phyloP scores from a whole-genome alignment of 2,888 invertebrate species.

The Blastobasis adustella region DNA sequence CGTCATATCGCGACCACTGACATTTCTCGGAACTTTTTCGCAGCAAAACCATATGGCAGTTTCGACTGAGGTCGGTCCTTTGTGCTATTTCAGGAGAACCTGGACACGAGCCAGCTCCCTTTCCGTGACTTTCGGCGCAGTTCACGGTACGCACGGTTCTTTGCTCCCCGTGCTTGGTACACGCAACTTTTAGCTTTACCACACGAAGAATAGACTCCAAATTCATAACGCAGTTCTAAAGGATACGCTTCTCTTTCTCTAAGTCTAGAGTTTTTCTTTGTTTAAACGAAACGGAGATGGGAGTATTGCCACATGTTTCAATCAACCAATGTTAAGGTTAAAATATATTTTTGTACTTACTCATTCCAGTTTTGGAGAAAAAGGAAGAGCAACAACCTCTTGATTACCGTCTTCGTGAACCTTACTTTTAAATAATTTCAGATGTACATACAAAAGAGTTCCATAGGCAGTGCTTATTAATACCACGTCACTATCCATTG shows the following conservation, averaged over 20 bases:
- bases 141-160: conserved; percentile 44
- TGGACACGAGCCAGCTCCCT: conserved; percentile 56
- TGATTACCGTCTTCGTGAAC: no score
- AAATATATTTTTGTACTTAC: no score
- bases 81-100: conserved; percentile 72
- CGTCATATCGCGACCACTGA: conserved; percentile 42
- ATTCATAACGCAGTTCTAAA: no score
- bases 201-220: conserved; percentile 7
- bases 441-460: no score
- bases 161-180: conserved; percentile 31
- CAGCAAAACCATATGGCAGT: conserved; percentile 59
- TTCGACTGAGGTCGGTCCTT: conserved; percentile 64
- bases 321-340: no score
- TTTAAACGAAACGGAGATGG: conserved; percentile 35
- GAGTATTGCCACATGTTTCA: conserved; percentile 20
- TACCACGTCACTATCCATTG: no score
- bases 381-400: no score
- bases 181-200: conserved; percentile 2
- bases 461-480: no score
- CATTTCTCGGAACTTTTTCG: conserved; percentile 66
- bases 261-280: conserved; percentile 28
- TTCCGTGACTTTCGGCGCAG: conserved; percentile 47
- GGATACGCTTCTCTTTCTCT: no score
- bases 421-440: no score
- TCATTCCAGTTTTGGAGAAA: no score